phyloP scores from a whole-genome alignment of 2,888 invertebrate genomes.

The Anorthoa munda region DNA sequence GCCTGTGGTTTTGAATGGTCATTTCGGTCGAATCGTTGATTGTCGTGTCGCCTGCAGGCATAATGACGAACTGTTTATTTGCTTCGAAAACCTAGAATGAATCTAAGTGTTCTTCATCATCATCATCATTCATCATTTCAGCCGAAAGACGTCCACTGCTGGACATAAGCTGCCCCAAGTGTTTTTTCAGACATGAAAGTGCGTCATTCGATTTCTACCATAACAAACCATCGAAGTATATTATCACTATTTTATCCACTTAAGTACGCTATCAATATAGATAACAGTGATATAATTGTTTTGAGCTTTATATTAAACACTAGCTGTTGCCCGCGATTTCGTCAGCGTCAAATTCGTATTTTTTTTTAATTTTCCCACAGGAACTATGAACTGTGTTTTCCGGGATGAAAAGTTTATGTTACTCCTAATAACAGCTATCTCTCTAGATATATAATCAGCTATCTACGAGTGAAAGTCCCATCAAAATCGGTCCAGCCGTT shows the following conservation, averaged over 20 bases:
- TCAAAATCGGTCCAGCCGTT: no score
- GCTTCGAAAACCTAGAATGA: constrained; percentile 8
- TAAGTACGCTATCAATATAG: constrained; percentile 9
- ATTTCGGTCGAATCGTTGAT: constrained; percentile 20
- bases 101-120: constrained; percentile 10
- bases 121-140: no score
- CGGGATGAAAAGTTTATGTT: no score
- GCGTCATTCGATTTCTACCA: constrained; percentile 24
- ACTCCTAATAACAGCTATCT: no score
- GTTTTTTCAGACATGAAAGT: constrained; percentile 19
- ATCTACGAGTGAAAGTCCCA: no score
- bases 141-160: no score
- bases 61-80: constrained; percentile 40
- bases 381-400: no score
- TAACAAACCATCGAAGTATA: constrained; percentile 12
- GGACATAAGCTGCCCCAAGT: no score
- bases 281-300: constrained; percentile 30
- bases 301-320: background rate
- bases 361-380: no score
- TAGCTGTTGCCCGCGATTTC: no score
- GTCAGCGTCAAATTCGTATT: no score
- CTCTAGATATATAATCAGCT: no score
- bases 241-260: constrained; percentile 7
- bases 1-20: constrained; percentile 39
- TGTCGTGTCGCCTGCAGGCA: constrained; percentile 10